Evolutionary conservation across 2,113 vertebrate genomes (phyloP).

Genomic region (Platycercus adscitus): DNA sequence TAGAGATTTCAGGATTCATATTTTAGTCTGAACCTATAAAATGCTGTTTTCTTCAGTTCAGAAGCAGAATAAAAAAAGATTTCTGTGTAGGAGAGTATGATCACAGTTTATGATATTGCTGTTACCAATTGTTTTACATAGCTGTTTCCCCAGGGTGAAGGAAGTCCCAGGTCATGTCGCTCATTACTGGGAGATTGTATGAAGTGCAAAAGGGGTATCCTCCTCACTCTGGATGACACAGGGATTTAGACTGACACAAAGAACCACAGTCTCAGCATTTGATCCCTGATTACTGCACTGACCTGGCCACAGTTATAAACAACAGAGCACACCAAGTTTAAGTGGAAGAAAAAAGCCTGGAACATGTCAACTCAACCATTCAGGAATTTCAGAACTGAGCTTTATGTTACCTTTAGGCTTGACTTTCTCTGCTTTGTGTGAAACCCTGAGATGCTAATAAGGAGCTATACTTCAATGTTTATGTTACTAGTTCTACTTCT

Average conservation of each 20-base stretch:
- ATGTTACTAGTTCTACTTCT: neutral
- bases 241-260: neutral
- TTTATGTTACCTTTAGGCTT: neutral
- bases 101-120: neutral
- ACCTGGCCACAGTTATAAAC: neutral
- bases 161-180: neutral
- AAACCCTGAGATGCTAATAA: neutral
- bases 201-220: neutral
- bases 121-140: neutral
- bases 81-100: neutral
- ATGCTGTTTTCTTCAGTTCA: neutral
- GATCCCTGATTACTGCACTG: neutral
- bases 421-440: neutral
- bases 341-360: neutral
- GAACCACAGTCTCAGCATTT: neutral
- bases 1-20: neutral
- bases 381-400: neutral
- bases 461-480: neutral
- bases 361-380: neutral
- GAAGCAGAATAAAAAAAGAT: neutral
- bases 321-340: neutral
- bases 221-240: accelerated
- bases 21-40: neutral
- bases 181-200: neutral
- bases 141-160: neutral